phyloP scores from a whole-genome alignment of 2,113 vertebrate genomes.

The Enhydra lutris region DNA sequence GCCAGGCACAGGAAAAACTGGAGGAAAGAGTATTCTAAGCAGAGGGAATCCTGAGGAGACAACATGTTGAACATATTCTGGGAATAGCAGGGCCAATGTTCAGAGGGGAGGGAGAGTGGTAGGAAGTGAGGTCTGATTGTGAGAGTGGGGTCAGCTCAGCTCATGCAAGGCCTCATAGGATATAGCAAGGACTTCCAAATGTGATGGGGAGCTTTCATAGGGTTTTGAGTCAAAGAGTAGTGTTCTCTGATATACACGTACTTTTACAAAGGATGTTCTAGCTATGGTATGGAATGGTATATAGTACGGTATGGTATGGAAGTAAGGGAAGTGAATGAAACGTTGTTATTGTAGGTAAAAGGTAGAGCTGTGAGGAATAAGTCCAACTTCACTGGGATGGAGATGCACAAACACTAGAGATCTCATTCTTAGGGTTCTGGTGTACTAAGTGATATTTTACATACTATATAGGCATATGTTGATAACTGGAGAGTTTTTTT shows the following conservation, averaged over 20 bases:
- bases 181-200: background rate
- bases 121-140: background rate
- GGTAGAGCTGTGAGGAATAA: background rate
- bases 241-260: background rate
- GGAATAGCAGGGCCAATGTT: background rate
- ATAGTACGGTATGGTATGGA: no score
- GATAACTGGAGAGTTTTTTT: background rate
- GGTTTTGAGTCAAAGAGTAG: background rate
- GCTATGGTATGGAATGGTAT: no score
- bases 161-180: accelerated
- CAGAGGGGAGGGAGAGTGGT: no score
- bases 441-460: background rate
- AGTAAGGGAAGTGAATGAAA: background rate
- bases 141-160: background rate
- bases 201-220: background rate
- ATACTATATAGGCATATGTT: background rate
- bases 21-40: background rate
- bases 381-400: background rate
- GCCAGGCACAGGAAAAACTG: background rate
- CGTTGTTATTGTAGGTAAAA: background rate
- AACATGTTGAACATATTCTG: background rate
- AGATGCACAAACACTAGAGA: background rate
- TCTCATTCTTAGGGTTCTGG: background rate
- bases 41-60: background rate
- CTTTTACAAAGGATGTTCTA: background rate